A percentile compares a stretch with the other conserved stretches of the same genome.
Conservation (phyloP, 2,797 vertebrate species). For the Eupleurogrammus muticus region DNA sequence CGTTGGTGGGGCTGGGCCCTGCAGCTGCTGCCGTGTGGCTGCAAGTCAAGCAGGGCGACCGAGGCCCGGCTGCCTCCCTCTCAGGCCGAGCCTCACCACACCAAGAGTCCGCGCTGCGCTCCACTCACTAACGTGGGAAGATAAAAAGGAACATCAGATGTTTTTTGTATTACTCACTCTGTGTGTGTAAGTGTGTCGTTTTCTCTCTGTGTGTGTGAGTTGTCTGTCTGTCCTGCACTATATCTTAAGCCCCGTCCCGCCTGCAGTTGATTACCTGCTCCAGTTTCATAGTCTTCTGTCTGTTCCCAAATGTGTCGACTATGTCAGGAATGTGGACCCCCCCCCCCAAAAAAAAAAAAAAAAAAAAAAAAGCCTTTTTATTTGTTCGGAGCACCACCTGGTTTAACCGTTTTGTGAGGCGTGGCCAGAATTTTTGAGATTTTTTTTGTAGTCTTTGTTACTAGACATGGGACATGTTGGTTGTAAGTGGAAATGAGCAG, state of each 20-base stretch:
- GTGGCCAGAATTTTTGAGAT: conserved; percentile 48
- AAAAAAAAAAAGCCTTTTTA: conserved; percentile 61
- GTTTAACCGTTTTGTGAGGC: conserved; percentile 66
- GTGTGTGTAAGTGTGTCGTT: conserved; percentile 15
- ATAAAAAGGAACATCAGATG: conserved; percentile 74
- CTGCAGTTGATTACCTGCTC: conserved; percentile 67
- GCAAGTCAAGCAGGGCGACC: conserved; percentile 64
- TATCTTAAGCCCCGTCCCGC: conserved; percentile 41
- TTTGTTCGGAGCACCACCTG: conserved; percentile 76
- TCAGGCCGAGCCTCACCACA: conserved; percentile 70
- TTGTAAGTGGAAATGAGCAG: conserved; percentile 4
- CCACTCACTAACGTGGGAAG: conserved; percentile 67
- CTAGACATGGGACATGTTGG: conserved; percentile 11
- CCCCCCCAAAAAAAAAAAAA: conserved; percentile 33
- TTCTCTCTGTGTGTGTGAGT: conserved; percentile 15
- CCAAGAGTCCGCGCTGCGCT: conserved; percentile 59
- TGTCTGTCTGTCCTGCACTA: conserved; percentile 33
- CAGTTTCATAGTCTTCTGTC: conserved; percentile 48
- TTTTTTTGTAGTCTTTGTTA: conserved; percentile 28
- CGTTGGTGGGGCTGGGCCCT: conserved; percentile 67
- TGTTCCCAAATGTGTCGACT: conserved; percentile 57
- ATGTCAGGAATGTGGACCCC: conserved; percentile 68
- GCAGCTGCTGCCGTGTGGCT: conserved; percentile 77
- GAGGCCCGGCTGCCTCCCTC: conserved; percentile 57
- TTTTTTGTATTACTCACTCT: conserved; percentile 70